A percentile compares a stretch with the other conserved stretches of the same genome.
Evolutionary conservation across 2,797 vertebrate species (phyloP).

Genomic region (Bradypus variegatus): DNA sequence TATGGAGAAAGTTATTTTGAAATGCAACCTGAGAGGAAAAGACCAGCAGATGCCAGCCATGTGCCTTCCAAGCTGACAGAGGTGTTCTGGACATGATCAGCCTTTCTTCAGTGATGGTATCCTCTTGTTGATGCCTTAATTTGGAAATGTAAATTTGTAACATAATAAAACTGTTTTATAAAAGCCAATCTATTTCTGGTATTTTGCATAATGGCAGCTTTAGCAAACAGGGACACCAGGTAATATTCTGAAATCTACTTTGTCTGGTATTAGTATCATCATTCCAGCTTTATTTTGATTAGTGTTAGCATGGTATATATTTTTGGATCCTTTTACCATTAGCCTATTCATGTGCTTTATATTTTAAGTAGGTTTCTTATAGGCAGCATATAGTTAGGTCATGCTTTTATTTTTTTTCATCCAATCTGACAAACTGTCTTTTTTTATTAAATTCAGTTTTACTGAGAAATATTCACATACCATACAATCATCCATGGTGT

Average conservation of each 20-base stretch:
- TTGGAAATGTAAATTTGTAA: too few relatives aligned
- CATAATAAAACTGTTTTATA: too few relatives aligned
- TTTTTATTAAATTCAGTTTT: background rate
- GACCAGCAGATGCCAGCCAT: too few relatives aligned
- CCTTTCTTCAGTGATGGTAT: too few relatives aligned
- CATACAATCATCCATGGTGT: too few relatives aligned
- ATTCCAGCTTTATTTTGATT: constrained; percentile 4
- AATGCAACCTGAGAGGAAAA: too few relatives aligned
- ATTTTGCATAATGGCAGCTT: too few relatives aligned
- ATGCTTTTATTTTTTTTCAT: background rate
- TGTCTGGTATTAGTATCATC: background rate
- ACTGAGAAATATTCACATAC: background rate
- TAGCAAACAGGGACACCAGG: background rate
- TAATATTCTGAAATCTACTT: background rate
- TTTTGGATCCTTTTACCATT: background rate
- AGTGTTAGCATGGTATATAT: background rate
- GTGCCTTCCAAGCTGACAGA: too few relatives aligned
- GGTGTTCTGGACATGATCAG: too few relatives aligned
- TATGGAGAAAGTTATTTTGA: too few relatives aligned
- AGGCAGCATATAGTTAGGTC: background rate
- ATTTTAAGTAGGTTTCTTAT: background rate
- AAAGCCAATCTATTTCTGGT: too few relatives aligned
- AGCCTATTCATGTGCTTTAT: background rate
- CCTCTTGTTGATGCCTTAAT: too few relatives aligned
- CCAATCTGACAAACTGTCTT: background rate